Evolutionary conservation across 2,888 invertebrate genomes (phyloP).

Genomic region (Branchipolynoe longqiensis): DNA sequence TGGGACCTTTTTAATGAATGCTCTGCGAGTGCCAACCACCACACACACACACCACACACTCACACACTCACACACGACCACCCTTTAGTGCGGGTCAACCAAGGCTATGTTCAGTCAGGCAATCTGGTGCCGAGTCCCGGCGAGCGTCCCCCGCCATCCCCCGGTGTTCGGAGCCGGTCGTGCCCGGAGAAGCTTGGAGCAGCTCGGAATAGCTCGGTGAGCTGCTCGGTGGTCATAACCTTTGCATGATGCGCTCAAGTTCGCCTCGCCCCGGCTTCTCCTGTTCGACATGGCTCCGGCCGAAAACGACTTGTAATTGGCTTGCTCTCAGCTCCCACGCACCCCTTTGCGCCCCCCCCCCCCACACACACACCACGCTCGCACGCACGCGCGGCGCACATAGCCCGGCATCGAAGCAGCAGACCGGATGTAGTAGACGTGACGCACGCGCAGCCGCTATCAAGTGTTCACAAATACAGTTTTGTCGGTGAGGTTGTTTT

Average conservation of each 20-base stretch:
- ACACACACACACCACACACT: no score
- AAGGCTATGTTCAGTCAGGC: conserved; percentile 37
- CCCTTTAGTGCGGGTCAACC: not conserved
- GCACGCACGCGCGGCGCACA: no score
- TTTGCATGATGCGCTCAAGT: conserved; percentile 45
- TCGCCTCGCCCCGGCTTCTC: conserved; percentile 2
- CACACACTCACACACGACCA: no score
- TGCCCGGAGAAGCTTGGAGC: not conserved
- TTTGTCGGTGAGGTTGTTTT: no score
- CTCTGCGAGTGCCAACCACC: conserved; percentile 23
- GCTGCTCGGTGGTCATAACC: conserved; percentile 17
- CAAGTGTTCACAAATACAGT: no score
- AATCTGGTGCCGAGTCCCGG: conserved; percentile 27
- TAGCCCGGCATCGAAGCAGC: no score
- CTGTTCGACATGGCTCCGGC: conserved; percentile 26
- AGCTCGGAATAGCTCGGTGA: conserved; percentile 15
- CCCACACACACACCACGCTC: no score
- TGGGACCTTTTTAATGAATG: conserved; percentile 34
- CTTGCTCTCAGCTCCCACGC: conserved; percentile 19
- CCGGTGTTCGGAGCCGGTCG: no score
- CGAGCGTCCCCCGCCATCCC: no score
- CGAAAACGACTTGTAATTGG: conserved; percentile 44
- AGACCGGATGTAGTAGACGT: no score
- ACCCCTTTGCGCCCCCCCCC: not conserved
- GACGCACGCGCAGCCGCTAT: no score